These are phyloP conservation scores for Pteria penguin DNA, from an alignment of 2,888 invertebrate genomes.

Conservation along the genomic window DNA sequence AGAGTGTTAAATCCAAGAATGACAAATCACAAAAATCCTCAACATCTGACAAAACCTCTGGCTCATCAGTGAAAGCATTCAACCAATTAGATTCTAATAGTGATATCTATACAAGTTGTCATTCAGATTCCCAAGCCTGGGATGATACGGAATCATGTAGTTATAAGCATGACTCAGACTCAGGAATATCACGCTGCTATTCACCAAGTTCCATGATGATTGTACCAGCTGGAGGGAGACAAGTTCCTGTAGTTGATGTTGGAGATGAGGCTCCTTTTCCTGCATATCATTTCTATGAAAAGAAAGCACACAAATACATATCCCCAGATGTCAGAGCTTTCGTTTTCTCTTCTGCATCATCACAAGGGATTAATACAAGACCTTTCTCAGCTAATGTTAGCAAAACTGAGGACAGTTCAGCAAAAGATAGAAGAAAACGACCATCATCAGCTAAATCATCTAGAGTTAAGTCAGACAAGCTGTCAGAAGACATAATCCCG, in stretches of 20 bases:
- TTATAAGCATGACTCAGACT: not conserved
- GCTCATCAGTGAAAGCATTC: not conserved
- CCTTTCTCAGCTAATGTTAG: constrained; percentile 38
- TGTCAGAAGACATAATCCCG: constrained; percentile 46
- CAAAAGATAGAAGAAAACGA: constrained; percentile 25
- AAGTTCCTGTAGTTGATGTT: constrained; percentile 56
- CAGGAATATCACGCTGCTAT: not conserved
- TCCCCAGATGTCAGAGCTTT: constrained; percentile 18
- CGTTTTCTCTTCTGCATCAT: not conserved
- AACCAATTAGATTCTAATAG: not conserved
- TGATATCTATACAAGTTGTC: not conserved
- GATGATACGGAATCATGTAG: not conserved
- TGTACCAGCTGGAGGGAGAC: constrained; percentile 36
- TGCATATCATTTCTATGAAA: constrained; percentile 31
- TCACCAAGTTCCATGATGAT: not conserved
- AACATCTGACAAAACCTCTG: too few species aligned
- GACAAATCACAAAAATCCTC: too few species aligned
- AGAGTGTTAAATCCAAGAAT: constrained; percentile 65
- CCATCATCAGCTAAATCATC: not conserved
- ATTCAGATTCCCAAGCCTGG: not conserved
- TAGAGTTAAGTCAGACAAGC: not conserved
- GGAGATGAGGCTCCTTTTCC: constrained; percentile 46
- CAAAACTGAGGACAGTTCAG: not conserved
- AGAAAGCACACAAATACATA: constrained; percentile 27
- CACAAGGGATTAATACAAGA: constrained; percentile 1